These are phyloP conservation scores for Andrena chrysosceles DNA, from an alignment of 2,888 invertebrate species.

Conservation along the genomic window DNA sequence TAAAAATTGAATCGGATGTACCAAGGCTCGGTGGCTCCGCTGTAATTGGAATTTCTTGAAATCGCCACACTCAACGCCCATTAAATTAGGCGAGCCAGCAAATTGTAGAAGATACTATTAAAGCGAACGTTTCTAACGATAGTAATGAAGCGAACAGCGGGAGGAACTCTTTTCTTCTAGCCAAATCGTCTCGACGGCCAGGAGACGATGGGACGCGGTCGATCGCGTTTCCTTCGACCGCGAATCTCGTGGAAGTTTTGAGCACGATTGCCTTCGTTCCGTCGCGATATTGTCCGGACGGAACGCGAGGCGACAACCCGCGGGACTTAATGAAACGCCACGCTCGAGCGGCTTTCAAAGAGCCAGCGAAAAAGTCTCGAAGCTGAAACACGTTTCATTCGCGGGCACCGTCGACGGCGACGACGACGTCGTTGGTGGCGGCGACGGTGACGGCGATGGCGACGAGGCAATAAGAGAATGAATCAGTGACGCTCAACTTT, in stretches of 20 bases:
- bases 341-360: slow-evolving; percentile 32
- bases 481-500: slow-evolving; percentile 18
- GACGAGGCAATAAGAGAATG: slow-evolving; percentile 37
- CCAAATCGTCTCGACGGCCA: too few relatives aligned
- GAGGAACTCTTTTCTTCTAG: too few relatives aligned
- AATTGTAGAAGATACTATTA: too few relatives aligned
- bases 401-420: slow-evolving; percentile 8
- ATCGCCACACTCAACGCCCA: background rate
- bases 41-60: background rate
- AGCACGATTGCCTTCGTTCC: slow-evolving; percentile 4
- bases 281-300: slow-evolving; percentile 6
- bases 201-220: background rate
- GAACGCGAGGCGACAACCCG: slow-evolving; percentile 24
- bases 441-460: background rate
- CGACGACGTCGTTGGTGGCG: slow-evolving; percentile 23
- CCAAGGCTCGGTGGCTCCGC: too few relatives aligned
- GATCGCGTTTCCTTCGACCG: slow-evolving; percentile 13
- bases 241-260: background rate
- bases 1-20: slow-evolving; percentile 3
- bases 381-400: slow-evolving; percentile 34
- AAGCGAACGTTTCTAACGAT: too few relatives aligned
- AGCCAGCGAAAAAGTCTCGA: slow-evolving; percentile 43
- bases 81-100: too few relatives aligned
- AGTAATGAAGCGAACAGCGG: too few relatives aligned
- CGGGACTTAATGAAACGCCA: slow-evolving; percentile 46